Conservation (phyloP, 2,113 vertebrate species). For the Jaculus jaculus region DNA sequence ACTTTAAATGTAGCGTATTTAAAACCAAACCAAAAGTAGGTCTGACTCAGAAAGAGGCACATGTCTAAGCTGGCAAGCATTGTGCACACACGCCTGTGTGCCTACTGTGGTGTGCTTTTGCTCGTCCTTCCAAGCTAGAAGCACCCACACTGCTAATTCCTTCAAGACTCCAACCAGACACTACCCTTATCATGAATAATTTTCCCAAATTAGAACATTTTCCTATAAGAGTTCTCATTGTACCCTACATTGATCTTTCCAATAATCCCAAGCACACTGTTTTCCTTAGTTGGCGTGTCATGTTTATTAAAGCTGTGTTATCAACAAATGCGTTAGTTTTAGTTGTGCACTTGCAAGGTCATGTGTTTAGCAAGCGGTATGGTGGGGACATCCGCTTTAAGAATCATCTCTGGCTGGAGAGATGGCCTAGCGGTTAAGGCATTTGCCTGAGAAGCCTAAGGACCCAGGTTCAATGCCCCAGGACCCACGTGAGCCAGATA, state of each 20-base stretch:
- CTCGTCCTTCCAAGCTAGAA: background rate
- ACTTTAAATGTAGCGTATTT: background rate
- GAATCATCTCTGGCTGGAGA: background rate
- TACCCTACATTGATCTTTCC: background rate
- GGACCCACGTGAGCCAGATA: no score
- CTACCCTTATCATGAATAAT: background rate
- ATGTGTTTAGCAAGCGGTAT: background rate
- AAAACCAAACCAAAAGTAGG: conserved; percentile 30
- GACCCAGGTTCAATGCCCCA: no score
- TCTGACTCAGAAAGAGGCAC: background rate
- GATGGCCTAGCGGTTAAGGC: no score
- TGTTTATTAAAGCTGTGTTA: background rate
- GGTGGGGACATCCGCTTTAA: background rate
- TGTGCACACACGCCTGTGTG: background rate
- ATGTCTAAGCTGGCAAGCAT: background rate
- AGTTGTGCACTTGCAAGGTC: background rate
- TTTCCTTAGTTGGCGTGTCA: background rate
- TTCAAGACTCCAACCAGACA: background rate
- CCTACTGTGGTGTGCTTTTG: background rate
- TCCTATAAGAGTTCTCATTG: background rate
- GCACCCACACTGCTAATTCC: background rate
- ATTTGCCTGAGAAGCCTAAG: no score
- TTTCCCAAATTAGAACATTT: background rate
- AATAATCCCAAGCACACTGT: background rate
- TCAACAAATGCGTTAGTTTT: background rate